These are phyloP conservation scores for Disparrhopalites patrizii DNA, from an alignment of 2,888 invertebrate genomes.

Conservation along the genomic window DNA sequence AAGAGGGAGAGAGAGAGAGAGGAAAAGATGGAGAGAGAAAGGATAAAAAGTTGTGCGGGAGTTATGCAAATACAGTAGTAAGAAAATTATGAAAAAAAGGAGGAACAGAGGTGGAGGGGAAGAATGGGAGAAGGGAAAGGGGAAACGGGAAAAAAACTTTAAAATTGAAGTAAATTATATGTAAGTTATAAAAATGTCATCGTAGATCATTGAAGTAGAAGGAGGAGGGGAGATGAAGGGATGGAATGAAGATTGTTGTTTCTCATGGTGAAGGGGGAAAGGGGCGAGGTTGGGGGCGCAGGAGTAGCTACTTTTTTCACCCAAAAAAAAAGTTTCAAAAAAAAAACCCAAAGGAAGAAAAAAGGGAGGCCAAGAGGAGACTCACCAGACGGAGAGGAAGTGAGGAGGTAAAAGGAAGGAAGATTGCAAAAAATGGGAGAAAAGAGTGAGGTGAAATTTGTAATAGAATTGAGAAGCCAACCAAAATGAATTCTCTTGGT, in stretches of 20 bases:
- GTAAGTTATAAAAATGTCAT: constrained; percentile 14
- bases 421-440: too few relatives aligned
- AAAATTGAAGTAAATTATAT: constrained; percentile 15
- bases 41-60: too few relatives aligned
- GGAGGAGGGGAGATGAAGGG: neutral
- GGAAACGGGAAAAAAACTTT: neutral
- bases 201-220: constrained; percentile 14
- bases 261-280: too few relatives aligned
- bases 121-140: neutral
- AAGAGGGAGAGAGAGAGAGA: too few relatives aligned
- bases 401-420: too few relatives aligned
- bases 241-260: neutral
- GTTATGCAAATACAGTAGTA: neutral
- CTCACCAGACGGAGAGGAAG: too few relatives aligned
- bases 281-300: neutral
- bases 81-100: neutral
- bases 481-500: neutral
- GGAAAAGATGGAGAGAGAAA: too few relatives aligned
- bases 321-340: too few relatives aligned
- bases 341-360: too few relatives aligned
- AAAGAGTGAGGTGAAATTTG: constrained; percentile 7
- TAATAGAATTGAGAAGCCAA: constrained; percentile 1
- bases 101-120: neutral
- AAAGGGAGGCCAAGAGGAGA: too few relatives aligned
- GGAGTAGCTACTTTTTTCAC: too few relatives aligned